A percentile compares a stretch with the other conserved stretches of the same genome.
These are phyloP conservation scores for Sarcophilus harrisii DNA, from an alignment of 2,797 vertebrate genomes.

Conservation along the genomic window DNA sequence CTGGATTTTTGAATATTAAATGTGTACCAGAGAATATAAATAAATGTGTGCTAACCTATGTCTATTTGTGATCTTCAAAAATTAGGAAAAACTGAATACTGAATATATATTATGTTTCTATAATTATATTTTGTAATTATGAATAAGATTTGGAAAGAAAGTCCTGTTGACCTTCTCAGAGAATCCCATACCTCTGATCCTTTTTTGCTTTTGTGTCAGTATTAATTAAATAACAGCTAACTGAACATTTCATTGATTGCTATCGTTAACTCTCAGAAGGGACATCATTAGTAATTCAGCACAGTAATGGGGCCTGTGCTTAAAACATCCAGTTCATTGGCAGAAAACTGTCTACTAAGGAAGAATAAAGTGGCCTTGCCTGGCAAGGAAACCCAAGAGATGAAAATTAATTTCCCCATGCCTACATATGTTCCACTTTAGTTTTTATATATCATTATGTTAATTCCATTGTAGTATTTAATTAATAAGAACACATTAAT, in stretches of 20 bases:
- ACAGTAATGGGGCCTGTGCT: not conserved
- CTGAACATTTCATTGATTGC: not conserved
- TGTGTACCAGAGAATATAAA: not conserved
- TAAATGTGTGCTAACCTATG: not conserved
- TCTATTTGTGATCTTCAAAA: not conserved
- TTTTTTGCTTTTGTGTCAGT: slow-evolving; percentile 8
- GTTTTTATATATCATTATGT: not conserved
- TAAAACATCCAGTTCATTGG: not conserved
- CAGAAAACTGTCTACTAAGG: slow-evolving; percentile 6
- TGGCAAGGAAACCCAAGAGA: not conserved
- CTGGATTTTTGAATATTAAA: not conserved
- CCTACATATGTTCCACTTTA: not conserved
- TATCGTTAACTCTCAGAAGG: not conserved
- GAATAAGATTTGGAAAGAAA: not conserved
- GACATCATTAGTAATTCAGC: not conserved
- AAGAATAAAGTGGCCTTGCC: not conserved
- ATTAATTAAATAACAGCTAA: not conserved
- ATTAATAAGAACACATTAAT: slow-evolving; percentile 15
- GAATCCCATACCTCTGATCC: not conserved
- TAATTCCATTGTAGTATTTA: not conserved
- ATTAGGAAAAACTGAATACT: not conserved
- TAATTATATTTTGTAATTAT: not conserved
- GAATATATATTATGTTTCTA: not conserved
- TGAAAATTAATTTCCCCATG: not conserved
- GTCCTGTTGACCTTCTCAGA: not conserved